phyloP scores from a whole-genome alignment of 2,797 vertebrate species.

The Dipus sagitta region DNA sequence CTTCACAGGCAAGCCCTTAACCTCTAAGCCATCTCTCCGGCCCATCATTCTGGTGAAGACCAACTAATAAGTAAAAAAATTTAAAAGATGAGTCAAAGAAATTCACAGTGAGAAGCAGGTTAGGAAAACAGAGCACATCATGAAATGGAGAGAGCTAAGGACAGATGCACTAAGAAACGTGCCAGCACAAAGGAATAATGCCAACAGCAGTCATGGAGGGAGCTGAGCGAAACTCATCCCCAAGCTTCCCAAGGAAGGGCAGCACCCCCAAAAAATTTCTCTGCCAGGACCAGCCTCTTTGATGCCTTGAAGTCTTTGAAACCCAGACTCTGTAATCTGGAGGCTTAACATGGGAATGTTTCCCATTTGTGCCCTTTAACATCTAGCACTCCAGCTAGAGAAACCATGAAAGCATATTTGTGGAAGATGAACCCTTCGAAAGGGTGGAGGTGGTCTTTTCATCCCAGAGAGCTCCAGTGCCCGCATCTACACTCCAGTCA shows the following conservation, averaged over 20 bases:
- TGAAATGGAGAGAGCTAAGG: background rate
- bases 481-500: background rate
- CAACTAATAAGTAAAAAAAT: constrained; percentile 6
- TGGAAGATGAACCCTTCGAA: background rate
- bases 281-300: background rate
- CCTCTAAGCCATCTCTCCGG: no score
- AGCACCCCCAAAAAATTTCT: background rate
- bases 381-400: background rate
- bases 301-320: background rate
- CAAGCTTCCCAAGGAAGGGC: background rate
- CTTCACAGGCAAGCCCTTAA: no score
- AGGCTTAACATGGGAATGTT: background rate
- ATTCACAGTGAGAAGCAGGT: background rate
- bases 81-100: background rate
- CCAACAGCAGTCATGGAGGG: background rate
- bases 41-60: background rate
- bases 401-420: background rate
- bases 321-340: background rate
- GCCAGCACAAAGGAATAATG: background rate
- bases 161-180: background rate
- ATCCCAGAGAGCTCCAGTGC: background rate
- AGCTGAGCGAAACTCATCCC: background rate
- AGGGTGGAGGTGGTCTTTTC: background rate
- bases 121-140: background rate
- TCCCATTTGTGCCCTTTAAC: background rate